Base-by-base conservation (phyloP, 1,140 invertebrate genomes). In the Reticulitermes speratus region DNA sequence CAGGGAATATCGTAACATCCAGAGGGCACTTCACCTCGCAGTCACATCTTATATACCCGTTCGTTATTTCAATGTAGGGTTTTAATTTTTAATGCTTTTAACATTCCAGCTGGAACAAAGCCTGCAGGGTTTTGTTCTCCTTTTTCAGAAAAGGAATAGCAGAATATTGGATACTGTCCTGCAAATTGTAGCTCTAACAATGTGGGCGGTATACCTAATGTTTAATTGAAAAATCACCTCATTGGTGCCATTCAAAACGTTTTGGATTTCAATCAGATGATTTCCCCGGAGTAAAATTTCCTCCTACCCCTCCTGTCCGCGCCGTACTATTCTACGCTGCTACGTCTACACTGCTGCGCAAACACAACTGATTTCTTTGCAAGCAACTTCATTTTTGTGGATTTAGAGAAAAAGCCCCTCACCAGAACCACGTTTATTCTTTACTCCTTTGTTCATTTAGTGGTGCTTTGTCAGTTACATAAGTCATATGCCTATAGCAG, bases 221-320 rank as follows among this genome's bases (percentile, higher is more conserved):
- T 75, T 75, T 75, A 75, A 75, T 75, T 75, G 65, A 75, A 75
- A 75, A 75, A 75, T 75, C 65, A 25, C 65, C 65, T 75, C 65
- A 75, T 75, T 75, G 65, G 65, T 75, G 65, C 65, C 65, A 75
- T 30, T n/a, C 25, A 30, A 75, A 75, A 75, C n/a, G 65, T 75
- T 75, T 75, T 75, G 65, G 65, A 75, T 75, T 25, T 75, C 65
- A 75, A 75, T 75, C 65, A 75, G 65, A 75, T 75, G 65, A 75
- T 75, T 75, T 75, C 65, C 65, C 65, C 14, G 25, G 65, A 30
- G 65, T 75, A 30, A 75, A 75, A 75, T 75, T 75, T 30, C 65
- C 25, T 8, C 59, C 21, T 23, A 19, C 59, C 25, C 59, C 25
- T 65, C 59, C 25, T 16, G 45, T 21, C 52, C 52, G 14, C 14